phyloP scores from a whole-genome alignment of 2,113 vertebrate species.

The Agelaius tricolor region DNA sequence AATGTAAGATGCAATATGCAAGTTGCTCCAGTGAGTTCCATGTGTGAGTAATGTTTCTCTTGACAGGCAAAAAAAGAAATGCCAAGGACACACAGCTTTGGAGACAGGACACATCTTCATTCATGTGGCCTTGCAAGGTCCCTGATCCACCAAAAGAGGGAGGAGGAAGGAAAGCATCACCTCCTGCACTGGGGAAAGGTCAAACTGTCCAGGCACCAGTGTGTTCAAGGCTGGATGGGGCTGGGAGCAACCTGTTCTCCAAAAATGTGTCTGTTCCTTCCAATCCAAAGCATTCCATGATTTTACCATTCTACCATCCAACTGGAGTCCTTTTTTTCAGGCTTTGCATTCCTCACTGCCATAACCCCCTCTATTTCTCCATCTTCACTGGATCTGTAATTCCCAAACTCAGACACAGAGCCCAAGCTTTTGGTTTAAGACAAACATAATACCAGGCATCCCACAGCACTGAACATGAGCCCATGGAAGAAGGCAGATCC shows the following conservation, averaged over 20 bases:
- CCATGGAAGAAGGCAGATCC: not conserved
- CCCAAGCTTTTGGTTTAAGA: not conserved
- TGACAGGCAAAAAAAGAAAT: not conserved
- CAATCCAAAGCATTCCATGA: not conserved
- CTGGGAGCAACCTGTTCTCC: not conserved
- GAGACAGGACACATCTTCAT: not conserved
- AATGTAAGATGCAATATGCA: not conserved
- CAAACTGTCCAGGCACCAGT: not conserved
- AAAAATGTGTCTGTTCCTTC: not conserved
- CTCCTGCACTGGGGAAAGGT: not conserved
- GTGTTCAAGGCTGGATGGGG: not conserved
- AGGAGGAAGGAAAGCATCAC: not conserved
- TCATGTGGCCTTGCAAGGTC: not conserved
- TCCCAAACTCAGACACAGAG: not conserved
- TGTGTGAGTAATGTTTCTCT: not conserved
- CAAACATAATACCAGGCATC: not conserved
- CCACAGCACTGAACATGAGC: not conserved
- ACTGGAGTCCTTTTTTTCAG: not conserved
- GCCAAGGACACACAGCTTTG: fast-evolving
- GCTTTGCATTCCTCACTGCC: not conserved
- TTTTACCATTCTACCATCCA: not conserved
- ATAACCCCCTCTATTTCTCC: not conserved
- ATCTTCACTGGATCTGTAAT: not conserved
- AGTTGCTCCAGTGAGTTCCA: not conserved
- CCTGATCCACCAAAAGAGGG: not conserved